Evolutionary conservation across 2,888 invertebrate species (phyloP), one percentile per base, ranked within the genome.

Genomic region (Drosophila monieri): DNA sequence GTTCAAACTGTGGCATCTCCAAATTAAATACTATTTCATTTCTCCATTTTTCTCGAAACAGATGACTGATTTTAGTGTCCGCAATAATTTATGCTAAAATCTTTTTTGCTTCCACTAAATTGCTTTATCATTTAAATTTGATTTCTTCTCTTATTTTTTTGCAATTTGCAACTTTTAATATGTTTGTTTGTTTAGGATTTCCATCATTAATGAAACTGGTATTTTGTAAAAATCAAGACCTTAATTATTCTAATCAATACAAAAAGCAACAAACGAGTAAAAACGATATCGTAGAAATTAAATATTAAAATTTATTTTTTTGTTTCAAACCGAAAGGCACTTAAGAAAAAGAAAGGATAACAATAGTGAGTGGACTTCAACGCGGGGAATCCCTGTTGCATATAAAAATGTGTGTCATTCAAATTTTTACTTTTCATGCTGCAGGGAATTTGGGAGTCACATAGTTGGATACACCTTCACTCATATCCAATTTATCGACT

Each of bases 201-300:
- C 37, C 30, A 65, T 52, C 41, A 35, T 61, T 61, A 23, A 46
- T 35, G 54, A 60, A 59, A 69, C 49, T 41, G 44, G 53, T 52
- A 32, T 67, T 67, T 47, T 25, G 21, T n/a, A 9, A 43, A 58
- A 57, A n/a, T 30, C 14, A 4, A 68, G 35, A 27, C 27, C 9
- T 51, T 41, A 51, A 70, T 46, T 60, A 46, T 51, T 55, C 54
- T 30, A 70, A 70, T 70, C 51, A 70, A 54, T 51, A 32, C 35
- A 12, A 18, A 32, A 18, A 23, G 15, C 27, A 39, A 46, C 12
- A 10, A 18, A 39, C 18, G 44, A 27, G 6, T 6, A 23, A 39
- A 41, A 59, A 55, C 35, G 14, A 43, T 49, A 60, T 14, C n/a
- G 5, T 25, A 21, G n/a, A 51, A 46, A 51, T 58, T 55, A 21